Evolutionary conservation across 2,113 vertebrate species (phyloP), one percentile per base, ranked within the genome.

Genomic region (Cranoglanis bouderius): DNA sequence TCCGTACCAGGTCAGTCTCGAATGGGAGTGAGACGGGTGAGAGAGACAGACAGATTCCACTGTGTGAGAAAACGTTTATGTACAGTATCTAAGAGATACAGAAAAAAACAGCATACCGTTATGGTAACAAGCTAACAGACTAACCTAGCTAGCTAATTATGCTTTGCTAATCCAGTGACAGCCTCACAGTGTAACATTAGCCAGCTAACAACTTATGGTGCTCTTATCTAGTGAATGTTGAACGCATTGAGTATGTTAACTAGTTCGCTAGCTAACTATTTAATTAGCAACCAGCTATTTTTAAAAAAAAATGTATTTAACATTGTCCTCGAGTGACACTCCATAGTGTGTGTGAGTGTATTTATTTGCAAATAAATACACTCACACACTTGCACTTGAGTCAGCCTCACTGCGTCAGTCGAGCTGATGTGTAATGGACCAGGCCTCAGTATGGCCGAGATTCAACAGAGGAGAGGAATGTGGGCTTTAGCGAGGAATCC

Each of bases 1-100:
- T 99, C 98, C 0, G 98, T 99, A 85, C 98, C 98, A 96, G 98
- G 98, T 99, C 61, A 88, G 90, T 57, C n/a, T 40, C 0, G 59
- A 35, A 32, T 10, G 35, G 6, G 29, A 51, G 55, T n/a, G 87
- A 88, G 85, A 89, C 77, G 81, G 84, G 77, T 55, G 86, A 87
- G 86, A 59, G 63, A 77, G 74, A 89, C 84, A 83, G 82, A 90
- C 91, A 92, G 83, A 84, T 35, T 32, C 13, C 4, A 67, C 3
- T 63, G 26, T 63, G 59, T 63, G 59, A 51, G 49, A 51, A 51
- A 13, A 51, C 49, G 12, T 53, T 12, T 53, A 53, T 53, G 51
- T 63, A 63, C 61, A 29, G 61, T 29, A 63, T 63, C 7, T 10
- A 63, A 63, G 51, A 63, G 26, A 63, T 61, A 61, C 24, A 61